phyloP scores from a whole-genome alignment of 2,797 vertebrate species.

The Sciurus vulgaris region DNA sequence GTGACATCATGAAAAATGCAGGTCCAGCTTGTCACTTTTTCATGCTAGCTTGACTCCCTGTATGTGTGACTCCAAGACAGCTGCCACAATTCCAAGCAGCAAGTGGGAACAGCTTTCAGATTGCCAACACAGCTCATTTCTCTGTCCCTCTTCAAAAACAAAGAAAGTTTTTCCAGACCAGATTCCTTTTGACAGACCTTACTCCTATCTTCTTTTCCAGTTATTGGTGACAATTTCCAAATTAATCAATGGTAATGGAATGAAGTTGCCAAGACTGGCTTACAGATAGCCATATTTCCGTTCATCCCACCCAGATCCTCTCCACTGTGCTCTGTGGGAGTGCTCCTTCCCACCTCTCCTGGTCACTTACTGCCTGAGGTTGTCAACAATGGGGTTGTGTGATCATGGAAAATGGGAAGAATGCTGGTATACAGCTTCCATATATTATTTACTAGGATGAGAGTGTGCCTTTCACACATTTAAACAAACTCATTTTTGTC shows the following conservation, averaged over 20 bases:
- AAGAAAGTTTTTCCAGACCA: not conserved
- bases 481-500: constrained; percentile 1
- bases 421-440: not conserved
- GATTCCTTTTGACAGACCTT: not conserved
- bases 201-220: not conserved
- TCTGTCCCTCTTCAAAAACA: not conserved
- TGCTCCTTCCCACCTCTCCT: not conserved
- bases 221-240: not conserved
- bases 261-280: not conserved
- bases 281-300: not conserved
- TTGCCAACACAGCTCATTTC: not conserved
- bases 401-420: not conserved
- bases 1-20: not conserved
- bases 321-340: accelerated
- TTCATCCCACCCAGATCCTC: accelerated
- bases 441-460: not conserved
- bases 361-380: not conserved
- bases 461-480: not conserved
- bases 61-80: not conserved
- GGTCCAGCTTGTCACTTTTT: not conserved
- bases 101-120: not conserved
- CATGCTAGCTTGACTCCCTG: not conserved
- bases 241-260: not conserved
- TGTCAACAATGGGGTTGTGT: not conserved
- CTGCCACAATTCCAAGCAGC: not conserved